Evolutionary conservation across 1,140 invertebrate species (phyloP).

Genomic region (Oncopeltus fasciatus): DNA sequence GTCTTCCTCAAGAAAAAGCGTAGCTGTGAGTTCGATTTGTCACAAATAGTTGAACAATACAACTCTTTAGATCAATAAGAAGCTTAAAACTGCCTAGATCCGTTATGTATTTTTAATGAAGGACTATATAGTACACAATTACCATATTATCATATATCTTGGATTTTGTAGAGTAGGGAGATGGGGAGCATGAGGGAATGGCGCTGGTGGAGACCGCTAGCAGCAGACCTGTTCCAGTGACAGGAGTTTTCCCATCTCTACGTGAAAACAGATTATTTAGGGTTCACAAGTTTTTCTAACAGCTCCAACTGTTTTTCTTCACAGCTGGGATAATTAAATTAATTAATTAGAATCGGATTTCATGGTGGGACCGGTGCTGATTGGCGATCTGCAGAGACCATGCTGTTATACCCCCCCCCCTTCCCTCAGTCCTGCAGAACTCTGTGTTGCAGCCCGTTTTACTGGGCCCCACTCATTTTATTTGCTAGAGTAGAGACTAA

Average conservation of each 20-base stretch:
- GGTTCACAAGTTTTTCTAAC: background rate
- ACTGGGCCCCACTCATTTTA: background rate
- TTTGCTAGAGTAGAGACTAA: background rate
- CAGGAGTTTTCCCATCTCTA: background rate
- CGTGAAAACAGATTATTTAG: background rate
- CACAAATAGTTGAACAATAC: too few relatives aligned
- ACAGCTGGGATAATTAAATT: background rate
- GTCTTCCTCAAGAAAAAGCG: too few relatives aligned
- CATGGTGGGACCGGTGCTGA: background rate
- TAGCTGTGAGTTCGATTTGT: too few relatives aligned
- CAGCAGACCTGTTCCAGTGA: background rate
- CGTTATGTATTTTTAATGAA: too few relatives aligned
- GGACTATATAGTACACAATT: too few relatives aligned
- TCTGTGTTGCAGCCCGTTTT: background rate
- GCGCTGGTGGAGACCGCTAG: too few relatives aligned
- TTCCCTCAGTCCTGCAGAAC: background rate
- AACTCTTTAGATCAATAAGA: too few relatives aligned
- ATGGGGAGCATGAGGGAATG: too few relatives aligned
- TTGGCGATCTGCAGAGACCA: too few relatives aligned
- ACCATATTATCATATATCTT: too few relatives aligned
- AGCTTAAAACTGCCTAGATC: too few relatives aligned
- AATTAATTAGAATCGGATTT: conserved; percentile 1
- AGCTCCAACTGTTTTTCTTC: background rate
- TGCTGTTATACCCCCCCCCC: background rate
- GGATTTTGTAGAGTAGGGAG: too few relatives aligned